Conservation (phyloP, 2,888 invertebrate genomes). For the Eurois occulta region DNA sequence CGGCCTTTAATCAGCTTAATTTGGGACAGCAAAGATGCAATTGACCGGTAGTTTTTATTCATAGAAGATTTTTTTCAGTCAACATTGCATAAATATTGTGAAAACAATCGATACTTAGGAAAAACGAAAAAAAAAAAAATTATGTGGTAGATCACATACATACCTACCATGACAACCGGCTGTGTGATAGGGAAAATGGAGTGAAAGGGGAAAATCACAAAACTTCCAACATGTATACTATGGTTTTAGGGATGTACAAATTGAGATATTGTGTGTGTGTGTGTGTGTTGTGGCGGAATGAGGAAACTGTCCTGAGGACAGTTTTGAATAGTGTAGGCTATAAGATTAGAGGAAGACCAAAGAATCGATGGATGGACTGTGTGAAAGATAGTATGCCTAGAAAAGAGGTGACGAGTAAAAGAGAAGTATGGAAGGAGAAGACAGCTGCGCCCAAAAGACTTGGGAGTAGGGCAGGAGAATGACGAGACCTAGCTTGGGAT, state of each 20-base stretch:
- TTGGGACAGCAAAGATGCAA: background rate
- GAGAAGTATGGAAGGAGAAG: background rate
- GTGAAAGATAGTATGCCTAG: background rate
- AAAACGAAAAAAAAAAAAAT: no score
- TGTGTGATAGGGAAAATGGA: no score
- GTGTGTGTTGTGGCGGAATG: background rate
- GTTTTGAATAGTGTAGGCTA: no score
- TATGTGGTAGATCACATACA: background rate
- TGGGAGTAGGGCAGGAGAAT: background rate
- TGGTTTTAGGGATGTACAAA: background rate
- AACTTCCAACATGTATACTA: background rate
- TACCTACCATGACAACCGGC: background rate
- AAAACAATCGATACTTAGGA: background rate
- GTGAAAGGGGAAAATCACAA: background rate
- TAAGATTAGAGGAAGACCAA: background rate
- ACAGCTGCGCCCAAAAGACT: background rate
- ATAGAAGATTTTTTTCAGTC: background rate
- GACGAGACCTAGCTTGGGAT: background rate
- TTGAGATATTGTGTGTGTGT: background rate
- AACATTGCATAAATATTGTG: background rate
- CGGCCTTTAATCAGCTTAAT: background rate
- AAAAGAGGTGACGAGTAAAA: background rate
- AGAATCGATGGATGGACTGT: background rate
- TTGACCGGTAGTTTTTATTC: background rate
- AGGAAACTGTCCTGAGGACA: background rate